Percentiles rank a stretch among this genome's conserved stretches.
These are phyloP conservation scores for Danio albolineatus DNA, from an alignment of 2,797 vertebrate species.

Conservation along the genomic window DNA sequence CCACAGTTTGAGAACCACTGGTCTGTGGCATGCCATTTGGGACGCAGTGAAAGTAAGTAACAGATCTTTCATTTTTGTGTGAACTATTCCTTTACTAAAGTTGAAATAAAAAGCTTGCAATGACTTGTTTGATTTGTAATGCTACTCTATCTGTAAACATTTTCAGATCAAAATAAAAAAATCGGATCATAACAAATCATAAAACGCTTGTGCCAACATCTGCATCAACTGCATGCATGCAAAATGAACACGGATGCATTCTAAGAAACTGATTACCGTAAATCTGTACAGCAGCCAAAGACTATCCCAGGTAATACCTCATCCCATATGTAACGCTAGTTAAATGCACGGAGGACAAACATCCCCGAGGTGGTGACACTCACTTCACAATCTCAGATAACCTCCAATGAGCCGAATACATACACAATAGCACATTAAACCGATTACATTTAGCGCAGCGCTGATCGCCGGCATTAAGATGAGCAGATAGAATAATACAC, in stretches of 20 bases:
- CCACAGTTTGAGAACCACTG: too few species aligned
- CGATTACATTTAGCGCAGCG: conserved; percentile 46
- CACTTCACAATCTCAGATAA: conserved; percentile 54
- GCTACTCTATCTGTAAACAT: too few species aligned
- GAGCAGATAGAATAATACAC: conserved; percentile 49
- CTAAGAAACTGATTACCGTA: not conserved
- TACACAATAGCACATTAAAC: conserved; percentile 49
- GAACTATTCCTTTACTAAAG: too few species aligned
- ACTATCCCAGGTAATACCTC: conserved; percentile 18
- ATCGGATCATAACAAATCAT: too few species aligned
- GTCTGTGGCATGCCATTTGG: too few species aligned
- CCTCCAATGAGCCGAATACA: conserved; percentile 53
- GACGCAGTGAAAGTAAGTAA: too few species aligned
- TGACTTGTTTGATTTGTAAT: too few species aligned
- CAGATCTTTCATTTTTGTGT: too few species aligned
- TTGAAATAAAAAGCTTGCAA: too few species aligned
- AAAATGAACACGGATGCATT: not conserved
- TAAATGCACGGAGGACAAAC: conserved; percentile 45
- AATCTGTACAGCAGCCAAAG: conserved; percentile 2
- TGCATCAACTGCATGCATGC: not conserved
- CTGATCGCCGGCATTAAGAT: conserved; percentile 59
- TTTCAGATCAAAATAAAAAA: too few species aligned
- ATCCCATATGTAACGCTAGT: conserved; percentile 31
- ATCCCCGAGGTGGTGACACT: conserved; percentile 37
- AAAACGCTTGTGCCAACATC: not conserved